Percentiles rank a stretch among this genome's conserved stretches.
Evolutionary conservation across 2,113 vertebrate species (phyloP).

Genomic region (Ahaetulla prasina): DNA sequence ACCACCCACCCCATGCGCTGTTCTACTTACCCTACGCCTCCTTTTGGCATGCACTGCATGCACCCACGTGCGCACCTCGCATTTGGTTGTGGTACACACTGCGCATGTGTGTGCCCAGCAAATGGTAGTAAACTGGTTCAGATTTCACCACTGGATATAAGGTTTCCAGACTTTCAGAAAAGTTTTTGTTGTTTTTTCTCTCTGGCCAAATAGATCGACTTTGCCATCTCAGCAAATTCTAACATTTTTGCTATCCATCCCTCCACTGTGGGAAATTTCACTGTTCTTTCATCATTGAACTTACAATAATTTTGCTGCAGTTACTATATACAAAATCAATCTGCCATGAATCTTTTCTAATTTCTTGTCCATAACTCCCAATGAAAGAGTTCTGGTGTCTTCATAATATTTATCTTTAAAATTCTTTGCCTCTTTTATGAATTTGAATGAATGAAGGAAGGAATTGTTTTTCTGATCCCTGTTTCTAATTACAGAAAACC

Average conservation of each 20-base stretch:
- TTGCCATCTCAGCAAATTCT: neutral
- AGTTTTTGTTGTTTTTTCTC: neutral
- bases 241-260: neutral
- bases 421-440: neutral
- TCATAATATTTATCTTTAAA: neutral
- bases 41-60: no score
- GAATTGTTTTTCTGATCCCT: neutral
- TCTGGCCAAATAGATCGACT: neutral
- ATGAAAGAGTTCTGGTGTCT: neutral
- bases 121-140: no score
- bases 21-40: no score
- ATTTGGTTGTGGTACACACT: no score
- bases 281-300: neutral
- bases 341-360: neutral
- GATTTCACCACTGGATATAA: no score
- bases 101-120: no score
- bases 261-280: neutral
- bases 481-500: neutral
- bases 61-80: no score
- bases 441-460: neutral
- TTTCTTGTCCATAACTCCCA: neutral
- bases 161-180: neutral
- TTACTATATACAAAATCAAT: neutral
- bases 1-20: no score
- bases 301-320: neutral